Evolutionary conservation across 2,888 invertebrate genomes (phyloP).

Genomic region (Schizotus pectinicornis): DNA sequence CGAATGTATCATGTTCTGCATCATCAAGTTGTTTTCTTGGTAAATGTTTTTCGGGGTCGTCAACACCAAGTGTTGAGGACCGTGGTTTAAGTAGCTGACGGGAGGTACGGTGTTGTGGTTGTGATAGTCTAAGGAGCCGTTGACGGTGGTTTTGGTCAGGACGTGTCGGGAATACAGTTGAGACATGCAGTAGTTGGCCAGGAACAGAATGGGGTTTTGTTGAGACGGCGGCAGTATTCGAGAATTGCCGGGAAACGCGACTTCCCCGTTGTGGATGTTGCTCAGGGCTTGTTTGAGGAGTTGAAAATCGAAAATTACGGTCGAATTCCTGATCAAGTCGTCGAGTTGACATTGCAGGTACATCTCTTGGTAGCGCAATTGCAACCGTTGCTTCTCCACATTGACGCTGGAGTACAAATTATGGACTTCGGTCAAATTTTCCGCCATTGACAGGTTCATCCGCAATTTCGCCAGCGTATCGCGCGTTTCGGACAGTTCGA

Average conservation of each 20-base stretch:
- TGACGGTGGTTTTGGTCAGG: constrained; percentile 61
- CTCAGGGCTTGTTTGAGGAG: constrained; percentile 70
- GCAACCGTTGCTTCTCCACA: constrained; percentile 71
- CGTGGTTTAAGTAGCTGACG: constrained; percentile 48
- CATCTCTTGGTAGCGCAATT: constrained; percentile 74
- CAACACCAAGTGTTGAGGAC: constrained; percentile 50
- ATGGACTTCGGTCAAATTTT: constrained; percentile 66
- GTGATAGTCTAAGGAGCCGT: constrained; percentile 60
- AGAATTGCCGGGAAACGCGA: constrained; percentile 55
- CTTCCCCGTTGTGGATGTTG: constrained; percentile 67
- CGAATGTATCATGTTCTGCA: constrained; percentile 60
- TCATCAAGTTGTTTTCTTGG: constrained; percentile 53
- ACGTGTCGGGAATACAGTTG: constrained; percentile 73
- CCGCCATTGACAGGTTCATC: constrained; percentile 65
- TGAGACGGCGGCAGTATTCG: constrained; percentile 56
- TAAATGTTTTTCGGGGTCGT: constrained; percentile 55
- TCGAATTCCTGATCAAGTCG: constrained; percentile 71
- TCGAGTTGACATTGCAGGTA: constrained; percentile 74
- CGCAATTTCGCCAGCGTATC: constrained; percentile 68
- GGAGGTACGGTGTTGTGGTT: constrained; percentile 56
- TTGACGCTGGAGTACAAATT: constrained; percentile 67
- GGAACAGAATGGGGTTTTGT: constrained; percentile 73
- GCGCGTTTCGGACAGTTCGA: constrained; percentile 70
- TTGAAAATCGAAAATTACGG: constrained; percentile 69
- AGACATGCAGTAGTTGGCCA: constrained; percentile 80